Base-by-base conservation (phyloP, 2,797 vertebrate species). In the Oreochromis grahami region DNA sequence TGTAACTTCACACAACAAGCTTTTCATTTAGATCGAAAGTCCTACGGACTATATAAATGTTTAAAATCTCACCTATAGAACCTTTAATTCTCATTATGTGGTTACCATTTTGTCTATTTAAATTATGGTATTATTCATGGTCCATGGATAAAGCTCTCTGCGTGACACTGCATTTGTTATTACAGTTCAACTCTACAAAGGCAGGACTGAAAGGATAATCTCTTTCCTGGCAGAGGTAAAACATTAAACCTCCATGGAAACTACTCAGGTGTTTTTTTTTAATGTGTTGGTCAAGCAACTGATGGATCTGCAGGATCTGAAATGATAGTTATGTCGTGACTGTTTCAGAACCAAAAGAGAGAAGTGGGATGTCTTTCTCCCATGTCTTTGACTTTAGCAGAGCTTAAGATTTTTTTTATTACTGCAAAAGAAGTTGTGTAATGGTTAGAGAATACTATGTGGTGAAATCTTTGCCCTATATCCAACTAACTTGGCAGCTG, bases 171-270 rank as follows among this genome's bases (percentile, higher is more conserved):
- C 38, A 45, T 45, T 43, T 45, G 2, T 43, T 45, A 45, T 17
- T 72, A 48, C 68, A 45, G 24, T 29, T 72, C 41, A 48, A 72
- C 24, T 19, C 14, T 26, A 26, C 38, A 32, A 58, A 78, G 17
- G n/a, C 12, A 11, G 19, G 6, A 52, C 29, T 3, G 15, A 68
- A 58, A 76, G 13, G 4, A 8, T 70, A 38, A 76, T 19, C 43
- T 63, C 45, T 86, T 50, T 13, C 21, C 15, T 65, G 11, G 6
- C 29, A 50, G 7, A 36, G 1, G 52, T 80, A 9, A 82, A 85
- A 83, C 5, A 84, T 72, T 79, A 50, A 87, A 58, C 51, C 19
- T 38, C 19, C 2, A 74, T 70, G 65, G 56, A 68, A 77, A 51
- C 21, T 5, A 51, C 13, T 2, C 13, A 6, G 7, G 4, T 29